Evolutionary conservation across 2,888 invertebrate species (phyloP).

Genomic region (Yponomeuta cagnagella): DNA sequence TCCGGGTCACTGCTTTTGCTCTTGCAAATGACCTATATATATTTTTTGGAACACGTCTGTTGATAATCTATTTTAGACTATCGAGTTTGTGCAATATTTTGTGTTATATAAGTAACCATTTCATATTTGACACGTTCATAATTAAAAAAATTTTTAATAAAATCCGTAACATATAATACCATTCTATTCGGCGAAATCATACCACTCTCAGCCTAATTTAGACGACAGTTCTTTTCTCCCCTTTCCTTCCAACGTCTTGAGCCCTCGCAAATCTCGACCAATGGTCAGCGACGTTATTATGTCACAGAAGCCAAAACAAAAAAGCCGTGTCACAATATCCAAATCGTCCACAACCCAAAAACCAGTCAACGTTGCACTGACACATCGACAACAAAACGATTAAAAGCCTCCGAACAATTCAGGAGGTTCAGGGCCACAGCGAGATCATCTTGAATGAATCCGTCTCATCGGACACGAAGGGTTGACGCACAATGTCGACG

Average conservation of each 20-base stretch:
- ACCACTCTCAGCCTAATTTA: too few species aligned
- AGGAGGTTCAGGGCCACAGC: slow-evolving; percentile 55
- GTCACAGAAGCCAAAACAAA: not conserved
- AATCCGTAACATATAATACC: too few species aligned
- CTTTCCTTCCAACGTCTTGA: too few species aligned
- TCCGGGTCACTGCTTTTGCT: slow-evolving; percentile 43
- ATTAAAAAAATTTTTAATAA: too few species aligned
- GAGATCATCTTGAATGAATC: slow-evolving; percentile 69
- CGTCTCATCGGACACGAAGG: slow-evolving; percentile 64
- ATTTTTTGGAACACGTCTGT: not conserved
- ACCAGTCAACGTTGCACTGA: not conserved
- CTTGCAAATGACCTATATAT: slow-evolving; percentile 44
- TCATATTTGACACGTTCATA: too few species aligned
- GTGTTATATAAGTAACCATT: not conserved
- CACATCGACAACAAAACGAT: slow-evolving; percentile 11
- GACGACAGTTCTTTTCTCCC: too few species aligned
- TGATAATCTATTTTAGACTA: not conserved
- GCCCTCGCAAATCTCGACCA: too few species aligned
- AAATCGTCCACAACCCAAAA: not conserved
- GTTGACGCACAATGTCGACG: slow-evolving; percentile 69
- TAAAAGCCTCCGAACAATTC: slow-evolving; percentile 4
- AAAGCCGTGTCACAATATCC: not conserved
- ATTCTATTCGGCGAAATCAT: too few species aligned
- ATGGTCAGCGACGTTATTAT: too few species aligned
- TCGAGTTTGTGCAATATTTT: not conserved